Base-by-base conservation (phyloP, 2,113 vertebrate species). In the Peromyscus leucopus region DNA sequence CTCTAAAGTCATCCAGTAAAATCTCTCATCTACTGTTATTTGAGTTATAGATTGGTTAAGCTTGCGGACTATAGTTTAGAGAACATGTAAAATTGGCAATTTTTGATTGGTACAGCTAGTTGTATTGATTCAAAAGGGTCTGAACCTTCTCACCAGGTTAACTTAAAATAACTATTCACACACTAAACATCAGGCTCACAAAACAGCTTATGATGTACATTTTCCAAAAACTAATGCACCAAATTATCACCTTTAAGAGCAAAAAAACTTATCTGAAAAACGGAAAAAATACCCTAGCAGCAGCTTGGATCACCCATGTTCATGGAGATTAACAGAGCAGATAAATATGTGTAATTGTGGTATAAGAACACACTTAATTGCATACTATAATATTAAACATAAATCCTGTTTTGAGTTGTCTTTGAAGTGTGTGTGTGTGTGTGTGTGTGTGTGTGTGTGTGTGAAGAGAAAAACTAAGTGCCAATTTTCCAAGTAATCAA, bases 1-100 rank as follows among this genome's bases (percentile, higher is more conserved):
- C 75, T 93, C 13, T 90, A 76, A 94, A 95, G 59, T 80, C 24
- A 51, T 24, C 8, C 39, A 33, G 1, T 79, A 12, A 94, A 96
- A 94, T 42, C 78, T 48, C 71, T n/a, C 95, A 36, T 65, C 24
- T 39, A 85, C 10, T 65, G 13, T 19, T 12, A 13, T 90, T 96
- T 17, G 82, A 75, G 80, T 31, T 69, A 16, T n/a, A 92, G 95
- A 82, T 39, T 69, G 39, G 11, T 71, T 79, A 75, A 87, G 16
- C 10, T 59, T 87, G 28, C 2, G 3, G 90, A 46, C 36, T 51
- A 33, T 63, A 55, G 24, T 88, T 93, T 82, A 76, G 28, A 46
- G 15, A 10, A 0, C 12, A 1, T 24, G 16, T n/a, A 74, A 74
- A 24, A 51, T n/a, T 36, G 22, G 78, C 55, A 55, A 65, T 51